These are phyloP conservation scores for Sapayoa aenigma DNA, from an alignment of 2,113 vertebrate genomes.

Conservation along the genomic window DNA sequence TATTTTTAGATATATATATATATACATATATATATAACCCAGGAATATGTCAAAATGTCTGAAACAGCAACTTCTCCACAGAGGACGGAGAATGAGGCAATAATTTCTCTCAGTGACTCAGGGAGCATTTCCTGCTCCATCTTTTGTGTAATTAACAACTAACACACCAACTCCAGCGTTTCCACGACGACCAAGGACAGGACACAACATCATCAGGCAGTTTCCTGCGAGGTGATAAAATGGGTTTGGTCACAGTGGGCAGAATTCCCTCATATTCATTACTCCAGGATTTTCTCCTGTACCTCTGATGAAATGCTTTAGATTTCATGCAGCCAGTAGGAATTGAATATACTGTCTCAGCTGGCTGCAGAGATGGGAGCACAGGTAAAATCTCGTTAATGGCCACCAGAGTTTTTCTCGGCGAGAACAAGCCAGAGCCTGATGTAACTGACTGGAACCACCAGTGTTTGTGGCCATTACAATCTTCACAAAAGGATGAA, in stretches of 20 bases:
- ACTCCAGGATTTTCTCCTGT: background rate
- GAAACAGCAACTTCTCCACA: background rate
- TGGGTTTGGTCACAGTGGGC: background rate
- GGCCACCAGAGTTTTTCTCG: background rate
- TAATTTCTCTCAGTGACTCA: background rate
- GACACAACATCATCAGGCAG: background rate
- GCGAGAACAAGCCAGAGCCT: background rate
- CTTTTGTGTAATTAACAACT: background rate
- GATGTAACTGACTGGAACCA: background rate
- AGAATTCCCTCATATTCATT: background rate
- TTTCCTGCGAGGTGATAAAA: background rate
- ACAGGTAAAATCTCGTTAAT: background rate
- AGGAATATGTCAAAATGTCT: background rate
- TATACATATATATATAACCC: background rate
- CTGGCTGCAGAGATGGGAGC: background rate
- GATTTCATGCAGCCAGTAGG: background rate
- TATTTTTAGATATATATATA: too few species aligned
- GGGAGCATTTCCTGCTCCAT: background rate
- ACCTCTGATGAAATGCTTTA: background rate
- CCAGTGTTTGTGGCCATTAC: background rate
- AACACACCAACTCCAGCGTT: background rate
- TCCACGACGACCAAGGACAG: background rate
- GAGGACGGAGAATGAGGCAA: background rate
- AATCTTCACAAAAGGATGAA: background rate
- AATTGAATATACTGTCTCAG: background rate